These are phyloP conservation scores for Psittacus erithacus DNA, from an alignment of 2,113 vertebrate species.

Conservation along the genomic window DNA sequence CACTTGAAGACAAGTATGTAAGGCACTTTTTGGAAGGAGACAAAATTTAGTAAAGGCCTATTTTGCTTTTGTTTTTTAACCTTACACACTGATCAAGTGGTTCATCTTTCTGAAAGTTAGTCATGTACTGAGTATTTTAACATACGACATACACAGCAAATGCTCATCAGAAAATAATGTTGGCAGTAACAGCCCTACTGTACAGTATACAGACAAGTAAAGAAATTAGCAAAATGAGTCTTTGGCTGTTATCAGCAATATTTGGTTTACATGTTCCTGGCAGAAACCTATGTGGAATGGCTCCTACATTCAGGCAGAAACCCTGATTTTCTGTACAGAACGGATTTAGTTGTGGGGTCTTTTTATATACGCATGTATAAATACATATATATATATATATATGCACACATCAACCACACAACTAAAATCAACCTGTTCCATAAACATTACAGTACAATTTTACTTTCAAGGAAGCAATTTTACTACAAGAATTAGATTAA, in stretches of 20 bases:
- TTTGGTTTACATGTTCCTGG: not conserved
- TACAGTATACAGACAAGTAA: fast-evolving
- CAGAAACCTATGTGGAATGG: not conserved
- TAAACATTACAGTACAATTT: not conserved
- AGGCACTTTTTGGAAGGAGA: not conserved
- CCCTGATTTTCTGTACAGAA: not conserved
- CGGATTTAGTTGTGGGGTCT: not conserved
- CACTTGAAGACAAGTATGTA: not conserved
- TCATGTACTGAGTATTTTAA: not conserved
- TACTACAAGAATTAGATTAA: not conserved
- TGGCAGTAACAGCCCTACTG: not conserved
- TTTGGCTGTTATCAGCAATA: not conserved
- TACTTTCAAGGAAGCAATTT: not conserved
- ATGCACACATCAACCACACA: not conserved
- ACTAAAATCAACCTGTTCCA: not conserved
- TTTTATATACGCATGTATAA: fast-evolving
- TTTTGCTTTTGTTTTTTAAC: not conserved
- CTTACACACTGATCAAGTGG: not conserved
- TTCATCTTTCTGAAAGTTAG: not conserved
- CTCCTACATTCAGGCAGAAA: not conserved
- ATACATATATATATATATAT: fast-evolving
- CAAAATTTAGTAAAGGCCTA: not conserved
- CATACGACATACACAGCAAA: not conserved
- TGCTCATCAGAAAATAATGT: not conserved
- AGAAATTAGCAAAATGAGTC: not conserved